These are phyloP conservation scores for Ochlodes sylvanus DNA, from an alignment of 2,888 invertebrate species.

Conservation along the genomic window DNA sequence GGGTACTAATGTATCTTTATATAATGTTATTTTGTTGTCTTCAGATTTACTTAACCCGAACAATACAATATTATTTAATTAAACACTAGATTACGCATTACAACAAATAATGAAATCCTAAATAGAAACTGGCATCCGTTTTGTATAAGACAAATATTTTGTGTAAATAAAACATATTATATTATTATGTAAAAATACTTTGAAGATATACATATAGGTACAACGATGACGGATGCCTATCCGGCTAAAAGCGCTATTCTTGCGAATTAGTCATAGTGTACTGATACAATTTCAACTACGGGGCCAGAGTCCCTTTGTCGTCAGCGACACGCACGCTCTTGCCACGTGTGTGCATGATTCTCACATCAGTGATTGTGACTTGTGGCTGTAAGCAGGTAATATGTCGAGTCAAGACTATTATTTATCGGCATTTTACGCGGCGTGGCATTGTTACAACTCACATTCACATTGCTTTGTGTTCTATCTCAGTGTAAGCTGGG, in stretches of 20 bases:
- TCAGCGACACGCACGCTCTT: slow-evolving; percentile 57
- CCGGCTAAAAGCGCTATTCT: slow-evolving; percentile 47
- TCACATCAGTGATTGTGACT: slow-evolving; percentile 10
- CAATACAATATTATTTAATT: too few relatives aligned
- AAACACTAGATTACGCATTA: too few relatives aligned
- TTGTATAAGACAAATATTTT: too few relatives aligned
- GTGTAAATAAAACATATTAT: too few relatives aligned
- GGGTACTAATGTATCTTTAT: too few relatives aligned
- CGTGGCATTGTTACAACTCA: not conserved
- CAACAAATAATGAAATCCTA: too few relatives aligned
- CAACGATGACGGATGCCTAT: not conserved
- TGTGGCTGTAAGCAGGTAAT: slow-evolving; percentile 9
- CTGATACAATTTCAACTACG: slow-evolving; percentile 41
- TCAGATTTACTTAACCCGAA: too few relatives aligned
- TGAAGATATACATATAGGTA: not conserved
- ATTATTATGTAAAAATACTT: too few relatives aligned
- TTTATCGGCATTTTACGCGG: not conserved
- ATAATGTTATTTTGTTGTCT: too few relatives aligned
- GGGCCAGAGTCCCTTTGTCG: slow-evolving; percentile 63
- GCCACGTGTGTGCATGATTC: slow-evolving; percentile 54
- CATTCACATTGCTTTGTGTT: not conserved
- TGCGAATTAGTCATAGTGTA: slow-evolving; percentile 55
- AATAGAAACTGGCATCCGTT: too few relatives aligned
- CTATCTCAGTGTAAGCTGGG: not conserved
- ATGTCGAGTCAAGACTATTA: not conserved